These are phyloP conservation scores for Hermaeophaga mercurialis DNA, from an alignment of 2,888 invertebrate species.

Conservation along the genomic window DNA sequence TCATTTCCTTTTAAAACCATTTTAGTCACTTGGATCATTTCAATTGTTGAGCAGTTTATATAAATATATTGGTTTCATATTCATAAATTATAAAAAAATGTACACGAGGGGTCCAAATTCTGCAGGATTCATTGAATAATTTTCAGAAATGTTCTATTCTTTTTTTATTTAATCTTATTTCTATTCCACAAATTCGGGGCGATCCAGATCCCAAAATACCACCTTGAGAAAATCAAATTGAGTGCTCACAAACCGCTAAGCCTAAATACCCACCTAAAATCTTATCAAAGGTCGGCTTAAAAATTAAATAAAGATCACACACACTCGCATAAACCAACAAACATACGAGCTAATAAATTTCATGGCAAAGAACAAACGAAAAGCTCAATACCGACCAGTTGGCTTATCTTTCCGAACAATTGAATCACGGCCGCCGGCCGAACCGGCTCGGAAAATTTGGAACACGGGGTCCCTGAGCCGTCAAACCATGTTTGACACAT, in stretches of 20 bases:
- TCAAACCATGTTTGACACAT: constrained; percentile 56
- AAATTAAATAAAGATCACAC: constrained; percentile 50
- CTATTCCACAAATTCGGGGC: no score
- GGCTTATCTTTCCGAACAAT: constrained; percentile 58
- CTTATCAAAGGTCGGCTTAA: constrained; percentile 38
- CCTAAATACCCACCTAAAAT: constrained; percentile 15
- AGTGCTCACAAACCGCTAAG: constrained; percentile 24
- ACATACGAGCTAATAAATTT: constrained; percentile 48
- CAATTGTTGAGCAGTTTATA: no score
- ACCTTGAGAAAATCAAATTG: constrained; percentile 43
- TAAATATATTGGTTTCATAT: no score
- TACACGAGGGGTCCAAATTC: no score
- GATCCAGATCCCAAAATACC: constrained; percentile 25
- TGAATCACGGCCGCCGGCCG: constrained; percentile 41
- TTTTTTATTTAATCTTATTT: no score
- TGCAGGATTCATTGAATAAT: no score
- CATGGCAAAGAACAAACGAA: constrained; percentile 23
- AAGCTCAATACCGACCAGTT: constrained; percentile 50
- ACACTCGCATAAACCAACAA: constrained; percentile 47
- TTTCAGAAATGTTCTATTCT: no score
- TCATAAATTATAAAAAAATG: no score
- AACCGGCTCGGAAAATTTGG: background rate
- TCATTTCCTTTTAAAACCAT: no score
- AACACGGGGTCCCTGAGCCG: constrained; percentile 21
- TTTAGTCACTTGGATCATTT: no score